Evolutionary conservation across 2,888 invertebrate genomes (phyloP), one percentile per base, ranked within the genome.

Genomic region (Dichetophora obliterata): DNA sequence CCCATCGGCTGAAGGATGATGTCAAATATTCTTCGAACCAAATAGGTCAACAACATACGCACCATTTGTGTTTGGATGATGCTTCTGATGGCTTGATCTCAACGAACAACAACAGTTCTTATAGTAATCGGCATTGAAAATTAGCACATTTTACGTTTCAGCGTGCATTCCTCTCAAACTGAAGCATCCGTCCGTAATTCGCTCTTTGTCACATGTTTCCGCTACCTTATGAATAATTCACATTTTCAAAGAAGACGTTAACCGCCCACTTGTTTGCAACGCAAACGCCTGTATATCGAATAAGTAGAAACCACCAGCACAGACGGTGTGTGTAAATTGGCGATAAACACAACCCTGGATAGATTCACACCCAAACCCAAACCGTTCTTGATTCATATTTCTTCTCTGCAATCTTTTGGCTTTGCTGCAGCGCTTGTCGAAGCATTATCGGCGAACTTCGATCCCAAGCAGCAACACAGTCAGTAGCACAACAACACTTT

Each of bases 211-310:
- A n/a, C 31, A 31, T 34, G 27, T n/a, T 85, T 84, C 84, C 84
- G 85, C 83, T 81, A 82, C 83, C 85, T 87, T 84, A 86, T 86
- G 86, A 86, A 86, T 86, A 84, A 86, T 86, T 86, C 86, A 86
- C 80, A 75, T 78, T 77, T 75, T 71, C 76, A 74, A 70, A 77
- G 31, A 50, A 50, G 50, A 5, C 27, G 69, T 31, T 37, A 31
- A 9, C 34, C 22, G 19, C 34, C 65, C 31, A 34, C 57, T 57
- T 31, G 37, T 27, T 31, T 37, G 16, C 65, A 65, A 19, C 5
- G 63, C 16, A 8, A n/a, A 31, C 57, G 57, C 22, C 57, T 43
- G 43, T 43, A 6, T 43, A 11, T 11, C 2, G 43, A 43, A 43
- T 11, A 3, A 14, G 11, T 43, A 43, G 43, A 43, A 43, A 11